A percentile compares a stretch with the other conserved stretches of the same genome.
phyloP scores from a whole-genome alignment of 2,113 vertebrate genomes.

The Progne subis region DNA sequence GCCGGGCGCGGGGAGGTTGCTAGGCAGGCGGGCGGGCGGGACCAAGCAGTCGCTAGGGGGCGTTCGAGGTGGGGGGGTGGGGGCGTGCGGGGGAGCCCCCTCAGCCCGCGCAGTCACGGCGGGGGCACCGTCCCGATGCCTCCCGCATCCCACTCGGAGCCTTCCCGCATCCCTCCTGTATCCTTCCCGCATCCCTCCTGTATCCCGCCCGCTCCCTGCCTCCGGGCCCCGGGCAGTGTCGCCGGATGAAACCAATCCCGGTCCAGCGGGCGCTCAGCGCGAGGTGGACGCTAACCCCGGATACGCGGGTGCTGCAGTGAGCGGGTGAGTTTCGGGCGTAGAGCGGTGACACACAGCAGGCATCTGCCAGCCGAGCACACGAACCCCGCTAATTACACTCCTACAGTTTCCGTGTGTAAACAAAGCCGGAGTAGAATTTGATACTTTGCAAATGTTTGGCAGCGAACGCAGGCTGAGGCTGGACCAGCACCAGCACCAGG shows the following conservation, averaged over 20 bases:
- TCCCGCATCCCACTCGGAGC: rapidly evolving
- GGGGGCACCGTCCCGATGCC: rapidly evolving
- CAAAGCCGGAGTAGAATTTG: background rate
- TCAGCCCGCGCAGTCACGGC: rapidly evolving
- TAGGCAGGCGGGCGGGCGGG: background rate
- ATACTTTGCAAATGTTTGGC: background rate
- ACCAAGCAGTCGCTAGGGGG: background rate
- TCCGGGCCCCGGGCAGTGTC: background rate
- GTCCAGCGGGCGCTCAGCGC: background rate
- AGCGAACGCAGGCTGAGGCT: background rate
- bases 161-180: too few relatives aligned
- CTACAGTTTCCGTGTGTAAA: background rate
- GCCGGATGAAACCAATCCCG: background rate
- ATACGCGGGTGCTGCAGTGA: background rate
- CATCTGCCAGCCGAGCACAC: background rate
- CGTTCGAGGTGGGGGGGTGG: background rate
- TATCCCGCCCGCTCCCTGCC: too few relatives aligned
- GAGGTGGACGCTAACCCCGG: background rate
- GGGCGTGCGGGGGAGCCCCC: background rate
- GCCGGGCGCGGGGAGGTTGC: conserved; percentile 13
- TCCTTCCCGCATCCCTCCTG: too few relatives aligned
- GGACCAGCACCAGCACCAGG: rapidly evolving
- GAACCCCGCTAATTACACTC: background rate
- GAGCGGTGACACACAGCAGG: background rate
- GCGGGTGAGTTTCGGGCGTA: background rate